These are phyloP conservation scores for Yponomeuta plumbellus DNA, from an alignment of 2,888 invertebrate genomes.

Conservation along the genomic window DNA sequence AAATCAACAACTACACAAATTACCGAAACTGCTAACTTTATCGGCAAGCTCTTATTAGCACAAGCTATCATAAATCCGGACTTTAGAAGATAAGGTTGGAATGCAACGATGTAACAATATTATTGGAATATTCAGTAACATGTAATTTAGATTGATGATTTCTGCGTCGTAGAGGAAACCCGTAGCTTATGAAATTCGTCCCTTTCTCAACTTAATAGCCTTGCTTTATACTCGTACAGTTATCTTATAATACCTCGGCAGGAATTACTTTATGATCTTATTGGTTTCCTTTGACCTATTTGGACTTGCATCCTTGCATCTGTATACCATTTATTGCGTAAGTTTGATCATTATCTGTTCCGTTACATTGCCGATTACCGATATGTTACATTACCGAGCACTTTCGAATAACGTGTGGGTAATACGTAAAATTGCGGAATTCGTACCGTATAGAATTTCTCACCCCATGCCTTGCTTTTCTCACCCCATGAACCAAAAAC, in stretches of 20 bases:
- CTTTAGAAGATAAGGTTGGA: too few species aligned
- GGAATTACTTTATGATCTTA: not conserved
- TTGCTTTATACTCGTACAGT: not conserved
- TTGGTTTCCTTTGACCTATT: not conserved
- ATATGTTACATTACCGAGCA: slow-evolving; percentile 1
- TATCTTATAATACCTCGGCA: not conserved
- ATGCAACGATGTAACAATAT: not conserved
- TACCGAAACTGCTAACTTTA: too few species aligned
- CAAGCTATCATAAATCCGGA: too few species aligned
- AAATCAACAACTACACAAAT: too few species aligned
- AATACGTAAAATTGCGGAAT: slow-evolving; percentile 8
- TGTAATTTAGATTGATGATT: not conserved
- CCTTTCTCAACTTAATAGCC: too few species aligned
- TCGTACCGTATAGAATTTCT: not conserved
- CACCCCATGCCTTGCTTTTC: not conserved
- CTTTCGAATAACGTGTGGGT: slow-evolving; percentile 1
- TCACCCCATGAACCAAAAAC: not conserved
- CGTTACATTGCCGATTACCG: too few species aligned
- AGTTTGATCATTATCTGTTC: slow-evolving; percentile 7
- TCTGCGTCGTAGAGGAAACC: not conserved
- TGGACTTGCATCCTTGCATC: not conserved
- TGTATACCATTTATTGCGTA: not conserved
- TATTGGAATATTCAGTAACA: not conserved
- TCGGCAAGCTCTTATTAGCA: too few species aligned
- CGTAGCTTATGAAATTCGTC: too few species aligned